Evolutionary conservation across 2,113 vertebrate genomes (phyloP).

Genomic region (Paralichthys olivaceus): DNA sequence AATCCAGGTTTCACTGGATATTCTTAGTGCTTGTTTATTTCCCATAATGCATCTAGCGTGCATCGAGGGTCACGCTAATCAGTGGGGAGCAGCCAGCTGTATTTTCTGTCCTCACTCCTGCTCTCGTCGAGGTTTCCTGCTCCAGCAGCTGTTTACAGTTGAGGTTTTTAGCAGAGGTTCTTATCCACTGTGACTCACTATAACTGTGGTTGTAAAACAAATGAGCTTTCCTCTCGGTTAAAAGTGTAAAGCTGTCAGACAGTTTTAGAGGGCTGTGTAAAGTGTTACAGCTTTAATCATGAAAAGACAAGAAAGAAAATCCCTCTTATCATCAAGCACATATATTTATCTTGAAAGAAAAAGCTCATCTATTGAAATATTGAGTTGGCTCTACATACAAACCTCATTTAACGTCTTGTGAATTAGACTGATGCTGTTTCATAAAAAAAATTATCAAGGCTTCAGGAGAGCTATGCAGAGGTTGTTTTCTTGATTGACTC

Average conservation of each 20-base stretch:
- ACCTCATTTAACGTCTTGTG: not conserved
- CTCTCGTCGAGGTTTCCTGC: constrained; percentile 36
- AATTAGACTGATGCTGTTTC: not conserved
- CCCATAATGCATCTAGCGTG: constrained; percentile 35
- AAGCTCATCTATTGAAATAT: not conserved
- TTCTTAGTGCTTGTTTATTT: constrained; percentile 30
- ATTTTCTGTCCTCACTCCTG: constrained; percentile 23
- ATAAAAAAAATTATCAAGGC: constrained; percentile 8
- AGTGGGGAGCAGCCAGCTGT: constrained; percentile 43
- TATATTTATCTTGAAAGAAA: not conserved
- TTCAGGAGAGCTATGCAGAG: not conserved
- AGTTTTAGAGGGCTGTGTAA: constrained; percentile 6
- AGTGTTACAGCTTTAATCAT: constrained; percentile 17
- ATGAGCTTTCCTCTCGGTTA: constrained; percentile 23
- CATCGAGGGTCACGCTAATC: constrained; percentile 48
- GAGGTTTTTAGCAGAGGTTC: constrained; percentile 17
- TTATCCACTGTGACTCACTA: constrained; percentile 9
- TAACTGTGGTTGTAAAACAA: constrained; percentile 30
- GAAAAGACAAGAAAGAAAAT: constrained; percentile 9
- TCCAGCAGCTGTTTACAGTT: constrained; percentile 41
- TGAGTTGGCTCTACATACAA: not conserved
- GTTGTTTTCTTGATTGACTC: not conserved
- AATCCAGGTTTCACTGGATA: constrained; percentile 4
- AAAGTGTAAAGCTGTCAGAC: constrained; percentile 13
- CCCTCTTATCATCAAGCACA: not conserved